Conservation (phyloP, 2,113 vertebrate genomes). For the Podilymbus podiceps region DNA sequence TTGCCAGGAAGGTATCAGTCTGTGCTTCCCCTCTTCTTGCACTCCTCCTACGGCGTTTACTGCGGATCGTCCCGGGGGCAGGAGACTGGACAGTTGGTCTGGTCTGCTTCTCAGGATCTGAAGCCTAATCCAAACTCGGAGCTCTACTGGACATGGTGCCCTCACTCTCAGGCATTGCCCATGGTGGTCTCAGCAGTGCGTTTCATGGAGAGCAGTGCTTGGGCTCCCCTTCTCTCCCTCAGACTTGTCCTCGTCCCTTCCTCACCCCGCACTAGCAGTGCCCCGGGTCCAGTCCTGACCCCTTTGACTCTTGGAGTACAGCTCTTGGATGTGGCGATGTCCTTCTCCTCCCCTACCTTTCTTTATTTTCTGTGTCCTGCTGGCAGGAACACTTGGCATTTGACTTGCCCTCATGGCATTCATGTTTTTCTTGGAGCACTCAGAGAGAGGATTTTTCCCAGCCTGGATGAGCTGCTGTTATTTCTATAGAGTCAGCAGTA, state of each 20-base stretch:
- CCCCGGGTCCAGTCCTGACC: background rate
- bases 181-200: background rate
- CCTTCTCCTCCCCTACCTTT: background rate
- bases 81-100: background rate
- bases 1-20: background rate
- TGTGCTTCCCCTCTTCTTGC: constrained; percentile 1
- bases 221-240: background rate
- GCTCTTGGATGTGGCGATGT: background rate
- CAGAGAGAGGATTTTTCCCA: constrained; percentile 46
- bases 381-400: constrained; percentile 18
- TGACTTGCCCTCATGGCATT: background rate
- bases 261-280: background rate
- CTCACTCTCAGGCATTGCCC: background rate
- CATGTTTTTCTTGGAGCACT: constrained; percentile 42
- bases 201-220: background rate
- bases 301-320: background rate
- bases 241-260: background rate
- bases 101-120: background rate
- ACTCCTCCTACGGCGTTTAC: background rate
- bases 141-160: background rate
- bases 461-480: constrained; percentile 42
- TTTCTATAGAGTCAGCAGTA: constrained; percentile 48
- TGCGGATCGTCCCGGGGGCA: rapidly evolving
- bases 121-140: background rate
- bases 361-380: background rate